Evolutionary conservation across 2,113 vertebrate genomes (phyloP).

Genomic region (Odocoileus hemionus): DNA sequence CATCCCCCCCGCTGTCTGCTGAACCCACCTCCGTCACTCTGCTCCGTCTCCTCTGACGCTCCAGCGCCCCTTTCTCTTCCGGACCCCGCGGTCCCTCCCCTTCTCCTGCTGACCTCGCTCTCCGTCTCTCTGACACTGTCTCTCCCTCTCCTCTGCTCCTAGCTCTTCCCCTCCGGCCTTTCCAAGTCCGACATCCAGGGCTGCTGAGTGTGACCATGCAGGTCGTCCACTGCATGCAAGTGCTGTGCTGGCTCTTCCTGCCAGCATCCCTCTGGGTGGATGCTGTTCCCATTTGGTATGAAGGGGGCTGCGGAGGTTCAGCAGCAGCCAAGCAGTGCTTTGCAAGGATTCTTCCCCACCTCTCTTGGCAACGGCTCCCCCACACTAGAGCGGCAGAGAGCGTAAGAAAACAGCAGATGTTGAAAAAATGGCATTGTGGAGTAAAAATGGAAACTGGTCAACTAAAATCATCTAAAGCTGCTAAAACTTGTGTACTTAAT

Average conservation of each 20-base stretch:
- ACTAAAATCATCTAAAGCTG: neutral
- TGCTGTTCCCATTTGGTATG: neutral
- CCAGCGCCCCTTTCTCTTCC: neutral
- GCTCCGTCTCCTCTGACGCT: neutral
- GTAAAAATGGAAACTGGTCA: neutral
- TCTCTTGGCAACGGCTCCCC: neutral
- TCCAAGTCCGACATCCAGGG: neutral
- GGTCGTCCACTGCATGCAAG: neutral
- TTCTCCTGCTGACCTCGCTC: neutral
- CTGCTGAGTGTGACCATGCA: neutral
- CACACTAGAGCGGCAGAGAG: neutral
- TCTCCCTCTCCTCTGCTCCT: neutral
- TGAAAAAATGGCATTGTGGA: neutral
- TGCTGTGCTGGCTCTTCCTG: neutral
- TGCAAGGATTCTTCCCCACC: neutral
- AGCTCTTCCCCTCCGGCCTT: neutral
- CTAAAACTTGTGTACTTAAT: neutral
- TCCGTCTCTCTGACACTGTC: too few species aligned
- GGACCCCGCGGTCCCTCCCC: accelerated
- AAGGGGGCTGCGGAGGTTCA: neutral
- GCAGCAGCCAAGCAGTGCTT: neutral
- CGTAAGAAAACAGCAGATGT: neutral
- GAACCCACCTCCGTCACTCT: neutral
- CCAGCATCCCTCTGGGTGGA: neutral
- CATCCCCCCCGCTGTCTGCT: too few species aligned